Base-by-base conservation (phyloP, 2,888 invertebrate genomes). In the Anorthoa munda region DNA sequence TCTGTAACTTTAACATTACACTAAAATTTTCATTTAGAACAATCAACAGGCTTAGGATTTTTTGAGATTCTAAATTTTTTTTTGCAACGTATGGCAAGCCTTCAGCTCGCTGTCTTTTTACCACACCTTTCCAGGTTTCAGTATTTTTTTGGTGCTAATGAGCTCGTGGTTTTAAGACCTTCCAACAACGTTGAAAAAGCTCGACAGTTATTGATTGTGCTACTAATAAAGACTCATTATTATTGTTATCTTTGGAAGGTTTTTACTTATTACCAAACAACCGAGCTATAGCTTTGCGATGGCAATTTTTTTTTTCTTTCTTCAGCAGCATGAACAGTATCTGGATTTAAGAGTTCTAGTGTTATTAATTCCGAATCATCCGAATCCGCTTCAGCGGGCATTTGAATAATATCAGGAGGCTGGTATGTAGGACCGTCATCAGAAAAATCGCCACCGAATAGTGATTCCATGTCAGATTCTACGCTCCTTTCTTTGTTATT, bases 61-160 rank as follows among this genome's bases (percentile, higher is more conserved):
- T 53, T 21, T 53, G 21, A 21, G 51, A 7, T 21, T 53, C 85
- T 77, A 55, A 50, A n/a, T 46, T 46, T 12, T 46, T 46, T 46
- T 46, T 46, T 46, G 46, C 12, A 46, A 46, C 46, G 17, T 17
- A 48, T 17, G 48, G 17, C 17, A 7, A 17, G 50, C 50, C 61
- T 53, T 53, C n/a, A n/a, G 69, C 69, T 69, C 61, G 51, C 51
- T 68, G 60, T 60, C 60, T 60, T 60, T 60, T 68, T 51, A 60
- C 26, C 31, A 26, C 26, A 53, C 46, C 60, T 61, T 61, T 61
- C 60, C 60, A 61, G 60, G 60, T 46, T 61, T 46, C 46, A 61
- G 60, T 21, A 61, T 61, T 61, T 61, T 21, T 61, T 61, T 61
- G 60, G 60, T 61, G 60, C 60, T 46, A 61, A 61, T 46, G 60